These are phyloP conservation scores for Hippocampus comes DNA, from an alignment of 2,113 vertebrate genomes.

Conservation along the genomic window DNA sequence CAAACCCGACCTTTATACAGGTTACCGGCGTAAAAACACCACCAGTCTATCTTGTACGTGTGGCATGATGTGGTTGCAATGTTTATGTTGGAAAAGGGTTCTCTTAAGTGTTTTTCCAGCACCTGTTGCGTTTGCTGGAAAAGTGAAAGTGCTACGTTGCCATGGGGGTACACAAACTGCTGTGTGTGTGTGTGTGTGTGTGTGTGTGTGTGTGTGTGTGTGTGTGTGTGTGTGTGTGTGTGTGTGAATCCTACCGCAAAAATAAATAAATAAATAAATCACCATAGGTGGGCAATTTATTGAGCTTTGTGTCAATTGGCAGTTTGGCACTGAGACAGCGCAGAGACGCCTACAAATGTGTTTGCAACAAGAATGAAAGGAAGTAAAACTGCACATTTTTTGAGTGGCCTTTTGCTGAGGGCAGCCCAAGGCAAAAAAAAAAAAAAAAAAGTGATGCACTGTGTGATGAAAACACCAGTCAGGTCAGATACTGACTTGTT, in stretches of 20 bases:
- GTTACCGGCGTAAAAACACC: not conserved
- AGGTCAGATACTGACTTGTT: no score
- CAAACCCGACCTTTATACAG: not conserved
- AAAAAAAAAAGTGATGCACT: no score
- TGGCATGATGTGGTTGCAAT: not conserved
- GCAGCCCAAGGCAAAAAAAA: no score
- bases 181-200: not conserved
- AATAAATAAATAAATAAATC: no score
- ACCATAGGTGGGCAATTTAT: no score
- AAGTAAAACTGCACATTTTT: no score
- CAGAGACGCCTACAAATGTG: no score
- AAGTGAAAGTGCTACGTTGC: not conserved
- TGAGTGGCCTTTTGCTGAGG: no score
- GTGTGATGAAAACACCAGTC: no score
- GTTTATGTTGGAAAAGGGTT: not conserved
- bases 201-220: not conserved
- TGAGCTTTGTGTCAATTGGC: no score
- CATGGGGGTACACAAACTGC: not conserved
- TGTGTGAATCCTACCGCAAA: not conserved
- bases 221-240: not conserved
- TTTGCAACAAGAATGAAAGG: no score
- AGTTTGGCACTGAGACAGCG: no score
- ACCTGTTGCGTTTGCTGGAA: not conserved
- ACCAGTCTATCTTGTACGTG: not conserved
- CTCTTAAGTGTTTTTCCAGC: not conserved